These are phyloP conservation scores for Spondyliosoma cantharus DNA, from an alignment of 2,797 vertebrate species.

Conservation along the genomic window DNA sequence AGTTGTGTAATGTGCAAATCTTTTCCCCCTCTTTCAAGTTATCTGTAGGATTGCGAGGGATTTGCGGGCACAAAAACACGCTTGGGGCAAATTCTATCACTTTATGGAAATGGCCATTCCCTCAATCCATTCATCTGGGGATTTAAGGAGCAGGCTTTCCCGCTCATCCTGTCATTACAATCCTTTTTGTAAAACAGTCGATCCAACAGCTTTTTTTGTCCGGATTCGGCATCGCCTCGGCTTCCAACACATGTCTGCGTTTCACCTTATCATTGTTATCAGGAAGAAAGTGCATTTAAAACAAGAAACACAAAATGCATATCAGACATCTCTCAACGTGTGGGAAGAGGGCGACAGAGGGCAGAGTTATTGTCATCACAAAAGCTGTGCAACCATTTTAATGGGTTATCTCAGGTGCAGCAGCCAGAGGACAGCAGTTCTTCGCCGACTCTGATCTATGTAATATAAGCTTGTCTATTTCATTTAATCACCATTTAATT, in stretches of 20 bases:
- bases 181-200: constrained; percentile 50
- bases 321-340: constrained; percentile 66
- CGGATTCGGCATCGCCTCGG: constrained; percentile 16
- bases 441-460: constrained; percentile 36
- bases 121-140: constrained; percentile 67
- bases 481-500: constrained; percentile 1
- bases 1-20: constrained; percentile 50
- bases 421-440: constrained; percentile 27
- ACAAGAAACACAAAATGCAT: constrained; percentile 58
- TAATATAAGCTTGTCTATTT: constrained; percentile 10
- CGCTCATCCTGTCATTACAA: constrained; percentile 58
- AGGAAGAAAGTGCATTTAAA: constrained; percentile 33
- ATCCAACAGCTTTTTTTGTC: constrained; percentile 21
- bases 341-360: constrained; percentile 60
- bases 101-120: constrained; percentile 72
- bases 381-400: constrained; percentile 52
- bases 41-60: constrained; percentile 68
- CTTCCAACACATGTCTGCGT: constrained; percentile 8
- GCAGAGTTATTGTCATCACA: constrained; percentile 59
- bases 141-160: constrained; percentile 61
- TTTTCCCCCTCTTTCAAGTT: constrained; percentile 52
- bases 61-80: constrained; percentile 67
- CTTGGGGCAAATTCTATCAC: constrained; percentile 67
- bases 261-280: constrained; percentile 46
- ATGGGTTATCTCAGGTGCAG: constrained; percentile 23